Percentiles rank a stretch among this genome's conserved stretches.
phyloP scores from a whole-genome alignment of 2,888 invertebrate species.

The Hypena proboscidalis region DNA sequence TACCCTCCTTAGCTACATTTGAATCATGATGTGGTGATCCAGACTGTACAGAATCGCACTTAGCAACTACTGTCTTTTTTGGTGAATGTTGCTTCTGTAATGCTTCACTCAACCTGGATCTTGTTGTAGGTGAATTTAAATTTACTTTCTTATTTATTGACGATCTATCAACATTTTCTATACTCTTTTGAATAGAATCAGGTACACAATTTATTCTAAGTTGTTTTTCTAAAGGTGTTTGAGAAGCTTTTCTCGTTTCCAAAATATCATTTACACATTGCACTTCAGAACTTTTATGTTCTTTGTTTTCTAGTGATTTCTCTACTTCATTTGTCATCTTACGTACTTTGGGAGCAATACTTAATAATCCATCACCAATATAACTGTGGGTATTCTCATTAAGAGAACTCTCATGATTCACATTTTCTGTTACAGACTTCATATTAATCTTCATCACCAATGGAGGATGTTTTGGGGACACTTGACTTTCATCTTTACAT shows the following conservation, averaged over 20 bases:
- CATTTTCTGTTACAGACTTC: constrained; percentile 65
- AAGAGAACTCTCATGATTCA: constrained; percentile 52
- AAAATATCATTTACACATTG: constrained; percentile 15
- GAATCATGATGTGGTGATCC: constrained; percentile 18
- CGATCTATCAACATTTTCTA: constrained; percentile 21
- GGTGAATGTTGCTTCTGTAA: constrained; percentile 24
- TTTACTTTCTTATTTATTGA: constrained; percentile 11
- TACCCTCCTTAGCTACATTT: constrained; percentile 19
- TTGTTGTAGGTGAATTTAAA: constrained; percentile 7
- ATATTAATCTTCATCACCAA: constrained; percentile 79
- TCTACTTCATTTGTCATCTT: constrained; percentile 45
- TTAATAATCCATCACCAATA: constrained; percentile 64
- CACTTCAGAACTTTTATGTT: constrained; percentile 12
- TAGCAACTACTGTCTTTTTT: constrained; percentile 2
- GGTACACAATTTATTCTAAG: constrained; percentile 46
- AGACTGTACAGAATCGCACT: constrained; percentile 16
- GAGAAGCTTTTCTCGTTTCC: constrained; percentile 13
- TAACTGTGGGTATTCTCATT: constrained; percentile 58
- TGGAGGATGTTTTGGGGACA: constrained; percentile 68
- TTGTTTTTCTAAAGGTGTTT: constrained; percentile 20
- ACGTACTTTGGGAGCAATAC: constrained; percentile 60
- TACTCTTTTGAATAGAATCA: constrained; percentile 24
- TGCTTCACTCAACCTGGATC: constrained; percentile 2
- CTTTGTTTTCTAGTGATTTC: constrained; percentile 23
- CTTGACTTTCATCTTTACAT: constrained; percentile 54